A percentile compares a stretch with the other conserved stretches of the same genome.
phyloP scores from a whole-genome alignment of 2,113 vertebrate genomes.

The Lonchura striata region DNA sequence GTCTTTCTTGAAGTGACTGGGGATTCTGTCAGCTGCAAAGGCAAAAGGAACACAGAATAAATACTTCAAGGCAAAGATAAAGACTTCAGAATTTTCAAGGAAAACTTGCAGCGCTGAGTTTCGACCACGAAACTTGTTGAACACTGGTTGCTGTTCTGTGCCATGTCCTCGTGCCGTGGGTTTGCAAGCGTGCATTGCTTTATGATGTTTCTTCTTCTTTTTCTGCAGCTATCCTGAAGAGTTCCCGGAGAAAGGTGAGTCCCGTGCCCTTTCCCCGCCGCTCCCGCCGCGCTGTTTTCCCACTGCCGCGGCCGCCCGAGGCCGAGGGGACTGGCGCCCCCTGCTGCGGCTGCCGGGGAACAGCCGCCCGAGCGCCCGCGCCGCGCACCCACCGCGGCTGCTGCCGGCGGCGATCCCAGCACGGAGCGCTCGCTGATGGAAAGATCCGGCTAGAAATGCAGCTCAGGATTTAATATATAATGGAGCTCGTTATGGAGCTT shows the following conservation, averaged over 20 bases:
- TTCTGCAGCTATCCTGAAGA: constrained; percentile 80
- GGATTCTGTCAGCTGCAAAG: background rate
- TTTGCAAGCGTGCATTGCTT: background rate
- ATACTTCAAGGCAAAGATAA: background rate
- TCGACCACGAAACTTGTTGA: background rate
- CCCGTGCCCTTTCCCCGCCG: background rate
- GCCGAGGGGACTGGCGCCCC: constrained; percentile 53
- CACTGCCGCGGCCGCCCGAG: background rate
- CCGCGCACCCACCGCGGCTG: background rate
- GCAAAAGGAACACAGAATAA: background rate
- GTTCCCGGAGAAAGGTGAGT: constrained; percentile 87
- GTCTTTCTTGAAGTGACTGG: background rate
- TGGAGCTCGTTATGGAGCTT: background rate
- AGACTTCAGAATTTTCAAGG: background rate
- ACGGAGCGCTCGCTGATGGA: background rate
- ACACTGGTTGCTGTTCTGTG: fast-evolving
- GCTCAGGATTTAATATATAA: background rate
- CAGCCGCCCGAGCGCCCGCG: background rate
- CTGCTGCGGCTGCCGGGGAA: constrained; percentile 46
- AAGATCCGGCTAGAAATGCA: background rate
- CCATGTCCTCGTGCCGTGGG: fast-evolving
- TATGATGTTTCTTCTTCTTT: background rate
- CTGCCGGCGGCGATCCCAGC: background rate
- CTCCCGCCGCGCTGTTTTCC: background rate
- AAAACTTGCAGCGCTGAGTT: background rate